Evolutionary conservation across 2,797 vertebrate species (phyloP).

Genomic region (Hydrolagus colliei): DNA sequence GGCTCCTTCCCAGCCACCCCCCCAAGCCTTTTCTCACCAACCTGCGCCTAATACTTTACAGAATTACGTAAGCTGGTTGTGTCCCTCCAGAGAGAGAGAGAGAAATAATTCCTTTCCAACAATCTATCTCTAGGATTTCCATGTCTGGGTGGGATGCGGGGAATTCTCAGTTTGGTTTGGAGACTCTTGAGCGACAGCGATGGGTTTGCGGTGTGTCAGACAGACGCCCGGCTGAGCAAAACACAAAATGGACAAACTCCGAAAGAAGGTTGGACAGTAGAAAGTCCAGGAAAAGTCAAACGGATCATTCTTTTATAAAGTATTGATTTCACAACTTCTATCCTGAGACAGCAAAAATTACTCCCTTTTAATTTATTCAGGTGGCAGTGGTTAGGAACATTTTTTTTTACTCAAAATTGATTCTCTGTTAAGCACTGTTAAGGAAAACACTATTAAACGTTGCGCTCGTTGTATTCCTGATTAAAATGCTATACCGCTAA

Average conservation of each 20-base stretch:
- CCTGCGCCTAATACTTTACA: no score
- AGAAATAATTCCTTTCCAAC: no score
- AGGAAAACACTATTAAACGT: not conserved
- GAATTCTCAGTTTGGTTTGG: no score
- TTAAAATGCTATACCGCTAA: not conserved
- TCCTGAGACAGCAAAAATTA: not conserved
- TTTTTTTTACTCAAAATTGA: conserved; percentile 10
- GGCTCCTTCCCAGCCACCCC: no score
- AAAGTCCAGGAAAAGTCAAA: not conserved
- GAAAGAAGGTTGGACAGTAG: not conserved
- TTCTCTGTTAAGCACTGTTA: not conserved
- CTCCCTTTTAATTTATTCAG: conserved; percentile 5
- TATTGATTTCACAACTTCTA: not conserved
- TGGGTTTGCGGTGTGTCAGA: no score
- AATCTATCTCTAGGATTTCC: no score
- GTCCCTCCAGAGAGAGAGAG: no score
- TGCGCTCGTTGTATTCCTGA: not conserved
- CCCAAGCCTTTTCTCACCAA: no score
- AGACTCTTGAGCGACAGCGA: no score
- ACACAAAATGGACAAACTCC: not conserved
- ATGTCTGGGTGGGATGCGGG: no score
- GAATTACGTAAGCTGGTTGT: no score
- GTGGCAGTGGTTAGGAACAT: not conserved
- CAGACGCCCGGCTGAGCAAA: no score
- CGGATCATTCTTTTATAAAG: not conserved